phyloP scores from a whole-genome alignment of 2,797 vertebrate genomes.

The Gymnothorax javanicus region DNA sequence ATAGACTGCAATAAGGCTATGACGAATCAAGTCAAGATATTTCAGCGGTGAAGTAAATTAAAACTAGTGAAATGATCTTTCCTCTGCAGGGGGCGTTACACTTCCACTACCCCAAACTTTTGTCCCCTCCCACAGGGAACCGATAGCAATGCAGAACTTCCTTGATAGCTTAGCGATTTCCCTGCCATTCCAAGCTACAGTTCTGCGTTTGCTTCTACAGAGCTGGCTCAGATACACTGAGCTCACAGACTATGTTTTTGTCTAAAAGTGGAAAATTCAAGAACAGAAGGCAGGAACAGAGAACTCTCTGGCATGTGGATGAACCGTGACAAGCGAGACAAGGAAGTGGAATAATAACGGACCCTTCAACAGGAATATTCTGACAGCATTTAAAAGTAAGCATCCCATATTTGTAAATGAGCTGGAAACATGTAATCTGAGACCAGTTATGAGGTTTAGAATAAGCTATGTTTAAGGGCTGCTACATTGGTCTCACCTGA shows the following conservation, averaged over 20 bases:
- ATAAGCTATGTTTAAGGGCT: background rate
- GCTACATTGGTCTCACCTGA: background rate
- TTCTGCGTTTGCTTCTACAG: background rate
- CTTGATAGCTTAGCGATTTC: background rate
- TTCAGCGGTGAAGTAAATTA: background rate
- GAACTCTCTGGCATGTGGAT: background rate
- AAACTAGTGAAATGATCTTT: background rate
- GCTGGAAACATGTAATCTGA: background rate
- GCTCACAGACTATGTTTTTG: background rate
- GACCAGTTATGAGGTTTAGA: background rate
- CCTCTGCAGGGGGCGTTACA: constrained; percentile 36
- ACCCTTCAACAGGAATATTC: background rate
- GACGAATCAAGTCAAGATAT: background rate
- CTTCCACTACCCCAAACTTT: constrained; percentile 40
- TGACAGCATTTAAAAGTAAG: constrained; percentile 6
- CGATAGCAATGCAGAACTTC: background rate
- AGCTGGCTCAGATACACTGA: background rate
- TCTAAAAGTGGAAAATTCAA: background rate
- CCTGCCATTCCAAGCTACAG: background rate
- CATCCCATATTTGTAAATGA: background rate
- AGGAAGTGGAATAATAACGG: background rate
- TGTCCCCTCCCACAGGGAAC: constrained; percentile 24
- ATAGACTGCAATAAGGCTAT: background rate
- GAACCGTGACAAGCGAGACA: background rate
- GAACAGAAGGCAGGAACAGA: background rate